phyloP scores from a whole-genome alignment of 2,113 vertebrate genomes.

The Tragelaphus scriptus region DNA sequence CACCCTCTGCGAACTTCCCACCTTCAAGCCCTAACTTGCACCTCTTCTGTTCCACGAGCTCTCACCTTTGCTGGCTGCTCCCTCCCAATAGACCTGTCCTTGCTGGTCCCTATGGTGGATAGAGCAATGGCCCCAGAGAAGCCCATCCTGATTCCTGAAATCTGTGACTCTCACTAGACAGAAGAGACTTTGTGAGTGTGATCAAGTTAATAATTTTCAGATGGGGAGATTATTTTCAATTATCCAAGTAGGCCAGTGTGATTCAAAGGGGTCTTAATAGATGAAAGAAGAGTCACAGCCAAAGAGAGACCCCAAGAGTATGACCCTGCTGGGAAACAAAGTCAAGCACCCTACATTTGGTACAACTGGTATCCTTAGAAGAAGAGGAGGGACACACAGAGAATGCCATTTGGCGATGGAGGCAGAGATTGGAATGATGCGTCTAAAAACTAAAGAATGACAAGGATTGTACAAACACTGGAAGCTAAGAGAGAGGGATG shows the following conservation, averaged over 20 bases:
- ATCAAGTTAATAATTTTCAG: not conserved
- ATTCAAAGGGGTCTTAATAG: not conserved
- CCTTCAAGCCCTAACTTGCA: not conserved
- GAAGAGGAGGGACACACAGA: not conserved
- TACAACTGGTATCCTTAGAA: not conserved
- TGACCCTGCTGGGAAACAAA: not conserved
- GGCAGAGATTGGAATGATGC: not conserved
- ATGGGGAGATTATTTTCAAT: not conserved
- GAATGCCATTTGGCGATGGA: not conserved
- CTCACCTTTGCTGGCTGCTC: not conserved
- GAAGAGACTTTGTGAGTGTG: not conserved
- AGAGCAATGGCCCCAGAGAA: not conserved
- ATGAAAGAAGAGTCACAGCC: not conserved
- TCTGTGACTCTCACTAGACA: not conserved
- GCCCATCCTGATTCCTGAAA: not conserved
- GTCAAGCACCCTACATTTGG: not conserved
- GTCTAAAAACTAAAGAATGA: not conserved
- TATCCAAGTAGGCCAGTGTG: not conserved
- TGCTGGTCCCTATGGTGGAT: not conserved
- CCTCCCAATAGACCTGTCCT: not conserved
- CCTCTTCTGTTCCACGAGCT: not conserved
- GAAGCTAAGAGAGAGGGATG: not conserved
- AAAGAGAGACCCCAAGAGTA: not conserved
- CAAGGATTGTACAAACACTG: not conserved
- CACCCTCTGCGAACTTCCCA: fast-evolving